Evolutionary conservation across 2,797 vertebrate genomes (phyloP).

Genomic region (Dipus sagitta): DNA sequence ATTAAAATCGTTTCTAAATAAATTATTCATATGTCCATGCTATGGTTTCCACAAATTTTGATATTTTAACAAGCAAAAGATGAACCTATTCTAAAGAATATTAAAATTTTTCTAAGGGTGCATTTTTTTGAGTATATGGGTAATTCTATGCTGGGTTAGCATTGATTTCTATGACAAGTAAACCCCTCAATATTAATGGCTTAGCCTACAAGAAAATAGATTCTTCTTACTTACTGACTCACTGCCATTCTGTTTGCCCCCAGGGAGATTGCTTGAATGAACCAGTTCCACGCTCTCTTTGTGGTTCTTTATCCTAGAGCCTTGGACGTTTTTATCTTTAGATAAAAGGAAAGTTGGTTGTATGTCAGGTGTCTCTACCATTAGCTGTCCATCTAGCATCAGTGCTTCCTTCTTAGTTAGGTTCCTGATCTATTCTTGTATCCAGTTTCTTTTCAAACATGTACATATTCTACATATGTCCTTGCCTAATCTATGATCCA

Average conservation of each 20-base stretch:
- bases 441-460: neutral
- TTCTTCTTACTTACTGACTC: neutral
- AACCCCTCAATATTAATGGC: neutral
- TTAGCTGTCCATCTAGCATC: neutral
- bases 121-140: neutral
- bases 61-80: neutral
- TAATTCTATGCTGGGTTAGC: slow-evolving; percentile 12
- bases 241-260: neutral
- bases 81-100: neutral
- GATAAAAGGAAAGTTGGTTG: neutral
- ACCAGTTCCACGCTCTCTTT: neutral
- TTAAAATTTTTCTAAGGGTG: neutral
- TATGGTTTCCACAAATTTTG: neutral
- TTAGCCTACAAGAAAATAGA: neutral
- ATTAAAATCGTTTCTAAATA: slow-evolving; percentile 26
- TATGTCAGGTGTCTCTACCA: neutral
- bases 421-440: neutral
- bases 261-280: neutral
- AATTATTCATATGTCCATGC: neutral
- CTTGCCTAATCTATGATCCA: neutral
- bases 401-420: neutral
- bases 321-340: neutral
- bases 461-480: neutral
- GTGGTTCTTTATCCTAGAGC: neutral
- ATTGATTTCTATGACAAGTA: neutral